These are phyloP conservation scores for Plagodis dolabraria DNA, from an alignment of 2,888 invertebrate species.

Conservation along the genomic window DNA sequence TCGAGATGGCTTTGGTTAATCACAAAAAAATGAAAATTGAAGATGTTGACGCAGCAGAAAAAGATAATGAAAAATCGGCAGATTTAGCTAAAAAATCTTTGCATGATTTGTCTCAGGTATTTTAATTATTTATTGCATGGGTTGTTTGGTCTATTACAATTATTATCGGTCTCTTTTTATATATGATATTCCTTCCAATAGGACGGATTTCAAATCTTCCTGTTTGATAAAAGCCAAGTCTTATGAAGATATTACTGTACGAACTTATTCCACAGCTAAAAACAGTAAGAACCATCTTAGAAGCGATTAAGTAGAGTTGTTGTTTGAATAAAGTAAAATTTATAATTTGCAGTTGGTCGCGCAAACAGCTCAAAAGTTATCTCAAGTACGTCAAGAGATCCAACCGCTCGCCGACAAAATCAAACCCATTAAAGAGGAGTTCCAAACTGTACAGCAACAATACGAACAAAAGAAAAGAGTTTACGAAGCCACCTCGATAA, in stretches of 20 bases:
- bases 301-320: no score
- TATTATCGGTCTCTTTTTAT: no score
- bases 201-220: not conserved
- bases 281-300: no score
- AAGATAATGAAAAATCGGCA: constrained; percentile 58
- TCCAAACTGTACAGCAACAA: constrained; percentile 86
- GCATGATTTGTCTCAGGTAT: constrained; percentile 79
- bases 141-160: no score
- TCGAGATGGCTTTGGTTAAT: constrained; percentile 79
- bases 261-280: no score
- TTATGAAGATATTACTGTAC: no score
- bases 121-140: no score
- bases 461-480: constrained; percentile 88
- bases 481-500: constrained; percentile 87
- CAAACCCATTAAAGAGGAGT: constrained; percentile 87
- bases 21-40: constrained; percentile 78
- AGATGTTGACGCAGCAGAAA: constrained; percentile 86
- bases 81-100: constrained; percentile 75
- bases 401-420: constrained; percentile 81
- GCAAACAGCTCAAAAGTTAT: constrained; percentile 85
- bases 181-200: no score
- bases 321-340: not conserved
- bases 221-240: no score
- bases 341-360: constrained; percentile 80
- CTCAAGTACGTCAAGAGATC: constrained; percentile 77